A percentile compares a stretch with the other conserved stretches of the same genome.
phyloP scores from a whole-genome alignment of 2,888 invertebrate genomes.

The Melinaea marsaeus region DNA sequence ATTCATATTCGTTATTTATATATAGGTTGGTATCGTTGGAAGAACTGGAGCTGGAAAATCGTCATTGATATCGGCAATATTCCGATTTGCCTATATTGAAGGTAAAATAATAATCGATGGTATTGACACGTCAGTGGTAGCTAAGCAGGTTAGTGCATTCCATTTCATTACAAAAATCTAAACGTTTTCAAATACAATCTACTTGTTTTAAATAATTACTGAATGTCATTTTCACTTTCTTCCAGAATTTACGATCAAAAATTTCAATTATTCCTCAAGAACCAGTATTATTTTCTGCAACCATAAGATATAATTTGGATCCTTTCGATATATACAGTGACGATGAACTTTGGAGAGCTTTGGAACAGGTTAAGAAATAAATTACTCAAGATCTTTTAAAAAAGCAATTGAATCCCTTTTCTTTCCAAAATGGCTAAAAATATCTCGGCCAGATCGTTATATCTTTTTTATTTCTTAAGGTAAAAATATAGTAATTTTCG shows the following conservation, averaged over 20 bases:
- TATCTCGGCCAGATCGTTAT: too few relatives aligned
- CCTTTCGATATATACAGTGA: conserved; percentile 85
- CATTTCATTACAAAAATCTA: not conserved
- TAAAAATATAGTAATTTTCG: not conserved
- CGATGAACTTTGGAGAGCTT: conserved; percentile 82
- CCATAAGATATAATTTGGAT: conserved; percentile 85
- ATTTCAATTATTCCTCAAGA: conserved; percentile 87
- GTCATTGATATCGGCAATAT: conserved; percentile 82
- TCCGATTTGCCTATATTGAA: conserved; percentile 80
- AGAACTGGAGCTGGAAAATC: conserved; percentile 87
- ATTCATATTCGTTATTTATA: conserved; percentile 13
- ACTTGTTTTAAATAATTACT: too few relatives aligned
- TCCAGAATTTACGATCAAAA: conserved; percentile 78
- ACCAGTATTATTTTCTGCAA: conserved; percentile 88
- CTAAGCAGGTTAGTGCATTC: conserved; percentile 62
- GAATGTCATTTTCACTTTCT: conserved; percentile 37
- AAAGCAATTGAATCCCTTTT: too few relatives aligned
- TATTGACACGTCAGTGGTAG: conserved; percentile 75
- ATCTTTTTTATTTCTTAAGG: too few relatives aligned
- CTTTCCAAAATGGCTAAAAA: too few relatives aligned
- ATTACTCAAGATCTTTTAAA: not conserved
- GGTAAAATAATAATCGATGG: conserved; percentile 82
- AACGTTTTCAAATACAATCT: too few relatives aligned
- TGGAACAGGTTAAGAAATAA: conserved; percentile 78
- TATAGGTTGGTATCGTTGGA: conserved; percentile 83